Evolutionary conservation across 2,888 invertebrate species (phyloP).

Genomic region (Cylindroiulus punctatus): DNA sequence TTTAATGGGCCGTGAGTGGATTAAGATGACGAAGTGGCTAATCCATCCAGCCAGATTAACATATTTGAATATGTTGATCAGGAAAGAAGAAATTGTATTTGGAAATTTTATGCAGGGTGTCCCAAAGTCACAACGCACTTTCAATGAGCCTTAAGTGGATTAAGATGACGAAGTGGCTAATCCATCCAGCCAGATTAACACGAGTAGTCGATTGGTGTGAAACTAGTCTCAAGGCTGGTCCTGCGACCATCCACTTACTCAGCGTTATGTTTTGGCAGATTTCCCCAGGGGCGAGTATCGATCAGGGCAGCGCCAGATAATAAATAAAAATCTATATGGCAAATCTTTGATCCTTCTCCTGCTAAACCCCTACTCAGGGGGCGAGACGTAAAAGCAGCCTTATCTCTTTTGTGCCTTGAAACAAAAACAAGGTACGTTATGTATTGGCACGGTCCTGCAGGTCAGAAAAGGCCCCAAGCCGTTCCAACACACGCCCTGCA

Average conservation of each 20-base stretch:
- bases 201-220: too few species aligned
- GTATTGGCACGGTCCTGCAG: neutral
- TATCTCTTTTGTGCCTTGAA: neutral
- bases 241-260: neutral
- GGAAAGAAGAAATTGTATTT: too few species aligned
- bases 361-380: neutral
- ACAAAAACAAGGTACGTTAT: slow-evolving; percentile 20
- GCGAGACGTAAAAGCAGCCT: neutral
- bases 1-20: too few species aligned
- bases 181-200: too few species aligned
- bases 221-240: neutral
- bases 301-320: neutral
- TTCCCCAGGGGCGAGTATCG: slow-evolving; percentile 17
- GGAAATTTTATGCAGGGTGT: too few species aligned
- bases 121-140: too few species aligned
- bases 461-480: slow-evolving; percentile 15
- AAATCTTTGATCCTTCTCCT: slow-evolving; percentile 37
- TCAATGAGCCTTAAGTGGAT: too few species aligned
- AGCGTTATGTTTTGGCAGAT: neutral
- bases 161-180: too few species aligned
- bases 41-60: too few species aligned
- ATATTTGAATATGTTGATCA: too few species aligned
- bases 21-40: too few species aligned
- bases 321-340: slow-evolving; percentile 25
- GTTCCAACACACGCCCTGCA: neutral